A percentile compares a stretch with the other conserved stretches of the same genome.
Conservation (phyloP, 2,113 vertebrate genomes). For the Alectura lathami region DNA sequence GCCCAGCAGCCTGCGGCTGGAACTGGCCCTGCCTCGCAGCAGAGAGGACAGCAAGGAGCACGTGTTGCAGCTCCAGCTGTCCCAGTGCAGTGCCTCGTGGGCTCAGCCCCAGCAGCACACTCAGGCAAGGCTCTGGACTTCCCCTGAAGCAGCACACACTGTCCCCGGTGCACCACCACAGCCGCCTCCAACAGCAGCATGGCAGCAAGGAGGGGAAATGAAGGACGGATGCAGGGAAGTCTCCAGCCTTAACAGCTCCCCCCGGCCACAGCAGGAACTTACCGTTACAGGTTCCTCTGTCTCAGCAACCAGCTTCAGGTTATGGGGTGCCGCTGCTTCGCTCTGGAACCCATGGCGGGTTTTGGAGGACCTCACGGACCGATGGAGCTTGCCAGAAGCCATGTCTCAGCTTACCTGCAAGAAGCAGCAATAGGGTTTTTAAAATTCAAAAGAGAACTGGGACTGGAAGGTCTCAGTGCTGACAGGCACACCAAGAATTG, state of each 20-base stretch:
- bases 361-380: conserved; percentile 9
- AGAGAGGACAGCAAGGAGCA: not conserved
- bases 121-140: not conserved
- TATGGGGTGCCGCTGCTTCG: conserved; percentile 44
- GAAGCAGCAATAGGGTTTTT: not conserved
- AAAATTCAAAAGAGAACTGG: not conserved
- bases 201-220: not conserved
- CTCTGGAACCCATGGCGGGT: conserved; percentile 47
- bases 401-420: conserved; percentile 69
- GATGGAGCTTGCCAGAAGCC: conserved; percentile 30
- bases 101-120: not conserved
- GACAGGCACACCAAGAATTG: not conserved
- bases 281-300: conserved; percentile 63
- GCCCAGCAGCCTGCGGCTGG: not conserved
- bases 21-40: not conserved
- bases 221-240: fast-evolving
- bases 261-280: not conserved
- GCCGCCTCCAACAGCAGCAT: not conserved
- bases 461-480: not conserved
- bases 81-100: too few relatives aligned
- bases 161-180: fast-evolving
- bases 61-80: not conserved
- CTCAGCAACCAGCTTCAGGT: conserved; percentile 58
- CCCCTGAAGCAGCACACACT: not conserved
- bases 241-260: not conserved